Evolutionary conservation across 1,140 invertebrate genomes (phyloP).

Genomic region (Calosoma granatense): DNA sequence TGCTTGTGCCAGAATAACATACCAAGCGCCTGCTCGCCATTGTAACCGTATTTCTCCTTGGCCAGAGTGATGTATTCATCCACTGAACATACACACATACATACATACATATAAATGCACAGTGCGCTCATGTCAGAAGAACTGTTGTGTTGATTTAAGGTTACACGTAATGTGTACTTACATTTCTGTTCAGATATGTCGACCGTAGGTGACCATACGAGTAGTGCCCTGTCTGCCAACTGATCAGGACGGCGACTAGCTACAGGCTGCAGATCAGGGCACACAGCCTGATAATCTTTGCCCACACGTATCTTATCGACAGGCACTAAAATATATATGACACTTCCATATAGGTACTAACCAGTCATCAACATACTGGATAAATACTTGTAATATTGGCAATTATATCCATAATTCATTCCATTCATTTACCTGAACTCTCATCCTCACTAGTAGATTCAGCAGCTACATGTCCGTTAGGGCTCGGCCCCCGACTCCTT

Average conservation of each 20-base stretch:
- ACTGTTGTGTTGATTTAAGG: too few species aligned
- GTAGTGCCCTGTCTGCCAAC: constrained; percentile 71
- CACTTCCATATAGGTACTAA: constrained; percentile 32
- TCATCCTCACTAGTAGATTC: constrained; percentile 72
- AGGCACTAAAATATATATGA: constrained; percentile 47
- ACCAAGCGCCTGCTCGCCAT: constrained; percentile 92
- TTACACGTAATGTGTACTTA: constrained; percentile 46
- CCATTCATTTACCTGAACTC: constrained; percentile 48
- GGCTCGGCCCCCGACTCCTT: constrained; percentile 77
- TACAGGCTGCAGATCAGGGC: constrained; percentile 63
- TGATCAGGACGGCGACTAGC: constrained; percentile 46
- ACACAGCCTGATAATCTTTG: constrained; percentile 83
- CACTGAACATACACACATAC: constrained; percentile 51
- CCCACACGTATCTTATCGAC: constrained; percentile 90
- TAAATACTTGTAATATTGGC: constrained; percentile 22
- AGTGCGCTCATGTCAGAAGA: too few species aligned
- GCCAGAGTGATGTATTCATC: constrained; percentile 90
- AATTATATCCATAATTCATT: constrained; percentile 13
- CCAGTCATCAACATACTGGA: constrained; percentile 19
- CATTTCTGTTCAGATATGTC: constrained; percentile 78
- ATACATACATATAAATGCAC: constrained; percentile 11
- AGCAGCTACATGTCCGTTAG: constrained; percentile 69
- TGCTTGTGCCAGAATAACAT: constrained; percentile 99
- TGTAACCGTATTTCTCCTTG: constrained; percentile 98
- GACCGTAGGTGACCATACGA: constrained; percentile 90